These are phyloP conservation scores for Gnathonemus longibarbis DNA, from an alignment of 2,113 vertebrate species.

Conservation along the genomic window DNA sequence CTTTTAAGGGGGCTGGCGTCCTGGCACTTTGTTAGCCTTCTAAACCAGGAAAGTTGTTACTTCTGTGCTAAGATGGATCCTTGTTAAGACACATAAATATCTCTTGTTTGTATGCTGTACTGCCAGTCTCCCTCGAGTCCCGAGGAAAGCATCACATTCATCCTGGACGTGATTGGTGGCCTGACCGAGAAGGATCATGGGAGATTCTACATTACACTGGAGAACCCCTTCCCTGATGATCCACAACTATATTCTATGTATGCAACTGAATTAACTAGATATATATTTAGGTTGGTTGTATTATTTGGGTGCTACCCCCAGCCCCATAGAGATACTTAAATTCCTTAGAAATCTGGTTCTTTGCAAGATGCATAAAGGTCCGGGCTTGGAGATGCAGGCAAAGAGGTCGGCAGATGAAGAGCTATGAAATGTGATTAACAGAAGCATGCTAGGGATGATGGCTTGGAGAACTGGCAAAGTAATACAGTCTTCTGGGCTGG, in stretches of 20 bases:
- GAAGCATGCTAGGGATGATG: background rate
- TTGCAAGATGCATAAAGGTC: background rate
- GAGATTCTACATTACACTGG: conserved; percentile 51
- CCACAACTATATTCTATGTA: background rate
- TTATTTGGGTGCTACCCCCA: background rate
- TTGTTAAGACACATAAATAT: background rate
- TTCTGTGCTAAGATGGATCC: background rate
- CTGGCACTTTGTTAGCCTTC: background rate
- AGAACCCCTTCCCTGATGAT: conserved; percentile 53
- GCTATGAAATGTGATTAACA: background rate
- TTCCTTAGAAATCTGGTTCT: background rate
- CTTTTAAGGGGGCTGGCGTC: background rate
- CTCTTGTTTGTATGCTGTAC: background rate
- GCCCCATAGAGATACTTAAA: background rate
- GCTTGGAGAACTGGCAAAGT: background rate
- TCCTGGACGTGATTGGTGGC: conserved; percentile 52
- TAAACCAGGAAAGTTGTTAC: background rate
- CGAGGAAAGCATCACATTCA: conserved; percentile 48
- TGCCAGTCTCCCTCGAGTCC: conserved; percentile 47
- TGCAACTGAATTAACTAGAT: background rate
- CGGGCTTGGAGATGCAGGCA: background rate
- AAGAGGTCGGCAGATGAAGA: background rate
- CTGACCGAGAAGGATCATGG: conserved; percentile 54
- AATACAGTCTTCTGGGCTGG: background rate
- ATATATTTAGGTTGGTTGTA: background rate